Conservation (phyloP, 2,888 invertebrate species). For the Ichneumoninae sp. region DNA sequence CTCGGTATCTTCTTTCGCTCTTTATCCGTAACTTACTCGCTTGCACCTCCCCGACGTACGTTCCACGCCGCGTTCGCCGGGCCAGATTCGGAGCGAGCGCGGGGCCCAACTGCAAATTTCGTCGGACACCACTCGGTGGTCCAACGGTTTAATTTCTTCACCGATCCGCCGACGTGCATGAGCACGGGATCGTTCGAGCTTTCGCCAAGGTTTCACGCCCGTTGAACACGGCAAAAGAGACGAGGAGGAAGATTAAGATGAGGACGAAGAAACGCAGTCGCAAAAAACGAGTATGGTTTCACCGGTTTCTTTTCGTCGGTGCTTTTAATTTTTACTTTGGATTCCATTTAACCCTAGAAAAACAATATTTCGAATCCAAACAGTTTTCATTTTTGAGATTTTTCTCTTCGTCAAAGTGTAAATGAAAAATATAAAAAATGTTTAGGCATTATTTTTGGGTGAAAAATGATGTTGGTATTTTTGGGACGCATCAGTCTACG, state of each 20-base stretch:
- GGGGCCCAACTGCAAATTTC: constrained; percentile 54
- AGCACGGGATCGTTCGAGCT: constrained; percentile 48
- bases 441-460: too few species aligned
- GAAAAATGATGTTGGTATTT: neutral
- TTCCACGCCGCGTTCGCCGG: constrained; percentile 38
- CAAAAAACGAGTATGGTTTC: neutral
- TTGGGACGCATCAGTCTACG: neutral
- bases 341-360: neutral
- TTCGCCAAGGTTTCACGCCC: constrained; percentile 58
- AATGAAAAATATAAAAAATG: too few species aligned
- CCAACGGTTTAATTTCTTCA: constrained; percentile 61
- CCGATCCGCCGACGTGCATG: constrained; percentile 37
- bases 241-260: neutral
- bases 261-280: neutral
- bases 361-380: too few species aligned
- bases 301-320: neutral
- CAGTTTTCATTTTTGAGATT: too few species aligned
- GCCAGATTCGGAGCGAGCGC: constrained; percentile 6
- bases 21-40: constrained; percentile 20
- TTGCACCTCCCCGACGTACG: constrained; percentile 38
- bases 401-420: too few species aligned
- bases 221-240: constrained; percentile 23
- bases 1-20: constrained; percentile 26
- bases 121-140: constrained; percentile 45
- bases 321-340: neutral